A percentile compares a stretch with the other conserved stretches of the same genome.
These are phyloP conservation scores for Cyprinodon variegatus DNA, from an alignment of 2,113 vertebrate genomes.

Conservation along the genomic window DNA sequence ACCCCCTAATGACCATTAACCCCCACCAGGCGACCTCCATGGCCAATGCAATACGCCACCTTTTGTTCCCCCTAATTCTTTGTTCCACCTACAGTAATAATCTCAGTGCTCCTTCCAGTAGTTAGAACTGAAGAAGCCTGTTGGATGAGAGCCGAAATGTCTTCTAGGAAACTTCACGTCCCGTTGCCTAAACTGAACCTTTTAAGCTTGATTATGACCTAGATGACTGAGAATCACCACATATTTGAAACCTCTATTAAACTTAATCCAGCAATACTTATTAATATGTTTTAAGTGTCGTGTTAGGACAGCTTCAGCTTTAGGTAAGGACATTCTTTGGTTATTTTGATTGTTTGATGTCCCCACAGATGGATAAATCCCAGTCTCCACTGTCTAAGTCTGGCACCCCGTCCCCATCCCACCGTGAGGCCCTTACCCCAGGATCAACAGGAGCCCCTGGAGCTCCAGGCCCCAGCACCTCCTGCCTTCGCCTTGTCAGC, in stretches of 20 bases:
- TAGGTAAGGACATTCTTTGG: neutral
- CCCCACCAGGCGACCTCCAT: too few relatives aligned
- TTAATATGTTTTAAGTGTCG: neutral
- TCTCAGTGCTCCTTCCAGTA: too few relatives aligned
- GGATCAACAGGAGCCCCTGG: slow-evolving; percentile 79
- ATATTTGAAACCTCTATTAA: neutral
- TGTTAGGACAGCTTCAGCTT: neutral
- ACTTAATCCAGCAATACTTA: neutral
- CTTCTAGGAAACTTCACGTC: too few relatives aligned
- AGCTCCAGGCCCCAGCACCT: slow-evolving; percentile 82
- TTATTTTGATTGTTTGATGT: slow-evolving; percentile 1
- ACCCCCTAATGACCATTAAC: too few relatives aligned
- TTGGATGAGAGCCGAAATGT: too few relatives aligned
- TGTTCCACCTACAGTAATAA: too few relatives aligned
- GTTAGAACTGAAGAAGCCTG: too few relatives aligned
- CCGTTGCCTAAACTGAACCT: too few relatives aligned
- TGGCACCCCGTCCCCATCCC: slow-evolving; percentile 80
- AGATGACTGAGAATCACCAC: too few relatives aligned
- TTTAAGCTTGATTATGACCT: too few relatives aligned
- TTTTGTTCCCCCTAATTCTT: too few relatives aligned
- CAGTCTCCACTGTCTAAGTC: slow-evolving; percentile 81
- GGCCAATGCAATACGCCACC: too few relatives aligned
- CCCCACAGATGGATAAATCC: slow-evolving; percentile 79
- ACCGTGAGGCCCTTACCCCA: slow-evolving; percentile 81
- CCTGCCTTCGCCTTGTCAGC: slow-evolving; percentile 80